Base-by-base conservation (phyloP, 2,888 invertebrate species). In the Ellobium chinense region DNA sequence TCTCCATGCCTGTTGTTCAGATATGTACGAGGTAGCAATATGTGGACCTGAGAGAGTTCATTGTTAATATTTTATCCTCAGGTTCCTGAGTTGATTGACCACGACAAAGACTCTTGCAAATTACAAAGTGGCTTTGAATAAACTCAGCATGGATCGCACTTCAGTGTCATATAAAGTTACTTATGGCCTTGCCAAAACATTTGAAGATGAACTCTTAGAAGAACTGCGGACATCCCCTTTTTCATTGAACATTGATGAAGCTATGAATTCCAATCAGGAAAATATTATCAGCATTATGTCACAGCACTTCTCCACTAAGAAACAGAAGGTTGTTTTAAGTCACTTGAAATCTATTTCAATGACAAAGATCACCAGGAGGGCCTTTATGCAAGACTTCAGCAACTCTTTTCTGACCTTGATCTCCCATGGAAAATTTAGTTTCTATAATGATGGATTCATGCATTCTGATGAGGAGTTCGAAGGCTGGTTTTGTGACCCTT, bases 391-490 rank as follows among this genome's bases (percentile, higher is more conserved):
- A 65, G 29, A 31, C 14, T 81, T n/a, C 62, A 73, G 18, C 9
- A 46, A 12, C 9, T 46, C 18, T 46, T 46, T 46, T 46, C 46
- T 46, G 7, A 7, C 7, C 18, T 46, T 7, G 46, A 37, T 29
- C 70, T 83, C 58, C 85, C 86, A n/a, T 88, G 87, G 85, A 63
- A 37, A 87, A 88, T 68, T 58, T 87, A 1, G 72, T 88, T 58
- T 85, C 85, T 3, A 58, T 87, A 3, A 69, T 87, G 1, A 84
- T 86, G 82, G 88, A 88, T 66, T 86, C 84, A 1, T 88, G 86
- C 60, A 79, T 78, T 66, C 83, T 86, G 2, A 88, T 88, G 87
- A 12, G 85, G 12, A 85, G 87, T 0, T 63, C 54, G 1, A 87
- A 87, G 78, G 62, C 73, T 14, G 86, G 87, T 37, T 54, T 83